A percentile compares a stretch with the other conserved stretches of the same genome.
phyloP scores from a whole-genome alignment of 1,140 invertebrate genomes.

The Tigriopus japonicus region DNA sequence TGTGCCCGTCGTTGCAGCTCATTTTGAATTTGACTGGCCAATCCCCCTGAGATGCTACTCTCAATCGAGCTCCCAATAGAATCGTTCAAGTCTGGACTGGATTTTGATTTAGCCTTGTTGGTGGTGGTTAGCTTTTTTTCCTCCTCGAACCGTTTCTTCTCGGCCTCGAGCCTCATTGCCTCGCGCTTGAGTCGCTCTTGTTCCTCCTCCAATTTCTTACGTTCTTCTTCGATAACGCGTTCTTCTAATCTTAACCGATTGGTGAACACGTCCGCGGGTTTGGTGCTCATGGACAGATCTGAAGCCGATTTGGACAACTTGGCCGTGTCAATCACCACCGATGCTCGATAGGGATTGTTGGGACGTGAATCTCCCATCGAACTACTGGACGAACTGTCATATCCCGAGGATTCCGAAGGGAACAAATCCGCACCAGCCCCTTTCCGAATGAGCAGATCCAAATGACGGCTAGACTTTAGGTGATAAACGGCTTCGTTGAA shows the following conservation, averaged over 20 bases:
- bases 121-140: slow-evolving; percentile 10
- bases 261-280: slow-evolving; percentile 21
- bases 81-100: background rate
- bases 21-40: slow-evolving; percentile 16
- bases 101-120: slow-evolving; percentile 10
- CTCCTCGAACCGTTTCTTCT: slow-evolving; percentile 21
- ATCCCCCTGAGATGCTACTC: slow-evolving; percentile 7
- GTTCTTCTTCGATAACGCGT: background rate
- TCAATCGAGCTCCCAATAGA: background rate
- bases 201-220: slow-evolving; percentile 17
- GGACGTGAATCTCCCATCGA: slow-evolving; percentile 44
- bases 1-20: slow-evolving; percentile 5
- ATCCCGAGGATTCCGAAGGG: slow-evolving; percentile 49
- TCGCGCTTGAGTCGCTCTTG: slow-evolving; percentile 18
- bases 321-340: slow-evolving; percentile 9
- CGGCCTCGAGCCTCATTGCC: slow-evolving; percentile 18
- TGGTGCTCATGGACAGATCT: slow-evolving; percentile 43
- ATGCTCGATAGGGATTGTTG: slow-evolving; percentile 8
- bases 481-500: slow-evolving; percentile 42
- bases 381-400: slow-evolving; percentile 55
- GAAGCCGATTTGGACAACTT: slow-evolving; percentile 24
- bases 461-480: slow-evolving; percentile 48
- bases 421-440: slow-evolving; percentile 51
- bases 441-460: slow-evolving; percentile 49
- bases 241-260: slow-evolving; percentile 15